Evolutionary conservation across 2,113 vertebrate species (phyloP).

Genomic region (Gracilinanus agilis): DNA sequence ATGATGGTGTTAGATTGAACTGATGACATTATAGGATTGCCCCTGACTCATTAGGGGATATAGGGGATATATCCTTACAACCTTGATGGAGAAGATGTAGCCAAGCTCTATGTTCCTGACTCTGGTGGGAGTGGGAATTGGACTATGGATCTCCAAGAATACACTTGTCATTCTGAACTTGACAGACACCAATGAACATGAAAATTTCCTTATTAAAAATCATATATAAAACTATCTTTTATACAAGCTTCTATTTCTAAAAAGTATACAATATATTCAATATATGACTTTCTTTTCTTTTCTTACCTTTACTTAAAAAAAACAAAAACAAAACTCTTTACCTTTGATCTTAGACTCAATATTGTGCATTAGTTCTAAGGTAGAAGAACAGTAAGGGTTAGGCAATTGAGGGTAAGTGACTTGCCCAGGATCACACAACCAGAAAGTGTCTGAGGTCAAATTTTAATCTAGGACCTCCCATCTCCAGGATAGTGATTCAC

Average conservation of each 20-base stretch:
- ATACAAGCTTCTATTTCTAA: neutral
- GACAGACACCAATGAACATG: neutral
- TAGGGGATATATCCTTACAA: neutral
- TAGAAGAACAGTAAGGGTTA: too few relatives aligned
- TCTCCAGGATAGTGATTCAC: too few relatives aligned
- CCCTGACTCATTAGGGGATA: neutral
- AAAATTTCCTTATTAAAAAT: neutral
- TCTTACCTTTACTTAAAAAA: too few relatives aligned
- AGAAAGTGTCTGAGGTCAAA: too few relatives aligned
- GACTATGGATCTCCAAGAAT: neutral
- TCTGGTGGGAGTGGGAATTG: neutral
- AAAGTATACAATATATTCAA: neutral
- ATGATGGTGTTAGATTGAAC: neutral
- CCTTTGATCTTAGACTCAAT: too few relatives aligned
- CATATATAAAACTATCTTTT: neutral
- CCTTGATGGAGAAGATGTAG: neutral
- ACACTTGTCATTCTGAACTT: neutral
- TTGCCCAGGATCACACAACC: too few relatives aligned
- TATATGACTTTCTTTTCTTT: neutral
- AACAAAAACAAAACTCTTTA: too few relatives aligned
- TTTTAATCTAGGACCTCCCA: too few relatives aligned
- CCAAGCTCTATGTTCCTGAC: neutral
- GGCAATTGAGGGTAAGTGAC: too few relatives aligned
- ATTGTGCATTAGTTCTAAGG: too few relatives aligned
- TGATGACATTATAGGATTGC: neutral